These are phyloP conservation scores for Epizoanthus scotinus DNA, from an alignment of 92 coral and sea anemone genomes.

Conservation along the genomic window DNA sequence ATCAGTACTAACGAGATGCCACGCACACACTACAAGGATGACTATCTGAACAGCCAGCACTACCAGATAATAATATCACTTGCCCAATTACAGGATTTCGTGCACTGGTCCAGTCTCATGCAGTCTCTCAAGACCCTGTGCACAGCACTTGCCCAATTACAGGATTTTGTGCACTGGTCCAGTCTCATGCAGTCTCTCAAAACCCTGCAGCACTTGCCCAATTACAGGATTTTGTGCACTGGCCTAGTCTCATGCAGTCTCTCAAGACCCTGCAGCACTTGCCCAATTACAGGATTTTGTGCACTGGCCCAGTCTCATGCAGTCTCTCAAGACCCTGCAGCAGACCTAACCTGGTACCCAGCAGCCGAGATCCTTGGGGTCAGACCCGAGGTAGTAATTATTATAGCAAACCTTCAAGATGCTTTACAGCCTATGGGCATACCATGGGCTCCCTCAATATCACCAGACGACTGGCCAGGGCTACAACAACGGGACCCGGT, in stretches of 20 bases:
- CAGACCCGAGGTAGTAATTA: background rate
- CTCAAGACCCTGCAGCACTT: too few relatives aligned
- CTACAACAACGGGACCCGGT: conserved; percentile 31
- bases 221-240: conserved; percentile 21
- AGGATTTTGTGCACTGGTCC: too few relatives aligned
- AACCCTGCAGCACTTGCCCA: too few relatives aligned
- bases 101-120: too few relatives aligned
- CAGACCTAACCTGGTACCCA: too few relatives aligned
- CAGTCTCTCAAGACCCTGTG: too few relatives aligned
- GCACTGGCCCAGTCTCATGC: conserved; percentile 12
- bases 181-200: too few relatives aligned
- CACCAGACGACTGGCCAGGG: conserved; percentile 26
- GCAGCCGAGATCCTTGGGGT: too few relatives aligned
- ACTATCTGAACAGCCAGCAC: background rate
- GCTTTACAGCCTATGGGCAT: background rate
- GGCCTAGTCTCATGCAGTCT: background rate
- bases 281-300: conserved; percentile 22
- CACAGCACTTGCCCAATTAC: background rate
- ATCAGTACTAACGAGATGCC: background rate
- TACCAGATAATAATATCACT: background rate
- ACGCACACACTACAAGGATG: background rate
- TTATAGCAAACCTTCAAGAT: background rate
- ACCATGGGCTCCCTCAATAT: conserved; percentile 1
- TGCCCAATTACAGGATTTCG: background rate
- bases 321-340: too few relatives aligned